Conservation (phyloP, 1,140 invertebrate genomes). For the Aphelinus certus region DNA sequence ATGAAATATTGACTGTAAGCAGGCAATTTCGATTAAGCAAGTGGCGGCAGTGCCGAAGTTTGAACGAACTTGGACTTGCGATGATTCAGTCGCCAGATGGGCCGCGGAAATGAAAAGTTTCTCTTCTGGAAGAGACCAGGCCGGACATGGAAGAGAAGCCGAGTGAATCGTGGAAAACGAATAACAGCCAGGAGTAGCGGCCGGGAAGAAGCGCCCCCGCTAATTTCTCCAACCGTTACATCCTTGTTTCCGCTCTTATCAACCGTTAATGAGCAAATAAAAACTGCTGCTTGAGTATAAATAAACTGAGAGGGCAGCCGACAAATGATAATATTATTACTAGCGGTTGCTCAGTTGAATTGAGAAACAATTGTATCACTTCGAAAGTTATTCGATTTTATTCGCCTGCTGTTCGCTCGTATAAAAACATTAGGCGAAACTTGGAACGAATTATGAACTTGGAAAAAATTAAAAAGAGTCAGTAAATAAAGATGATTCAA, state of each 20-base stretch:
- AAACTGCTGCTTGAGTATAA: conserved; percentile 23
- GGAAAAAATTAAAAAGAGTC: too few species aligned
- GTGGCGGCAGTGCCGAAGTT: conserved; percentile 11
- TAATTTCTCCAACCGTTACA: background rate
- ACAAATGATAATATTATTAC: conserved; percentile 10
- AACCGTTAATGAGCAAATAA: conserved; percentile 50
- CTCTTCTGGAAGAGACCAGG: background rate
- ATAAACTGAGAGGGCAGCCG: background rate
- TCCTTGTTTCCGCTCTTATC: conserved; percentile 43
- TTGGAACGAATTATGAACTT: too few species aligned
- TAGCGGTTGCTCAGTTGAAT: background rate
- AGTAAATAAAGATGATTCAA: too few species aligned
- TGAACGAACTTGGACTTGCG: background rate
- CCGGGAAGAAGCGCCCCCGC: background rate
- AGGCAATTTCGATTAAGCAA: conserved; percentile 19
- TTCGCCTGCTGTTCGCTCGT: too few species aligned
- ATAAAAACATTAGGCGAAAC: too few species aligned
- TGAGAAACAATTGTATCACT: background rate
- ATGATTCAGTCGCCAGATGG: conserved; percentile 16
- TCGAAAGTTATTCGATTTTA: too few species aligned
- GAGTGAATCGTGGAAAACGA: background rate
- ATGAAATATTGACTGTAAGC: background rate
- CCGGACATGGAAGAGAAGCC: background rate
- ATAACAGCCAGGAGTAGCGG: background rate
- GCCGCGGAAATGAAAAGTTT: conserved; percentile 24